Evolutionary conservation across 2,113 vertebrate species (phyloP), one percentile per base, ranked within the genome.

Genomic region (Hassar affinis): DNA sequence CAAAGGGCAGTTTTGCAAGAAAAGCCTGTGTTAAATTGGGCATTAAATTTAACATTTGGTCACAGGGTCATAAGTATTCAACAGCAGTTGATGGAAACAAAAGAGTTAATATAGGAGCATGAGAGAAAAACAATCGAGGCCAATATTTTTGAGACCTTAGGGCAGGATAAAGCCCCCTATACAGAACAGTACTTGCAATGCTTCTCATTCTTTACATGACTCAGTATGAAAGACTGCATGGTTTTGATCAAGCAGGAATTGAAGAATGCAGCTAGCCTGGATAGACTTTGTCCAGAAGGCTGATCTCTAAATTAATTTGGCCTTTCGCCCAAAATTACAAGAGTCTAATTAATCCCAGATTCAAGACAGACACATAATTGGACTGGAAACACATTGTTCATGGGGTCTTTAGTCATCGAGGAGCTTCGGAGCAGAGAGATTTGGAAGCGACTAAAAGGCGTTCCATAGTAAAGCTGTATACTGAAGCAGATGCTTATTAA

Each of bases 11-110:
- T 86, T 87, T 78, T 74, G 92, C 91, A 91, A 93, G 64, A 84
- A 93, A 89, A 91, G 87, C 82, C 92, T 90, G 89, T 94, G 93
- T 93, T 93, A 93, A 93, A 94, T 94, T 93, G 92, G 91, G 93
- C 92, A 94, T 94, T 93, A 92, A 87, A 92, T 93, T 93, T 92
- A 94, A 86, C 86, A 85, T 76, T 91, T 87, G 89, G 92, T 94
- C 92, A 92, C 86, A 84, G 91, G 93, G 92, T 90, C 92, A 91
- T 69, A 92, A 91, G 89, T 85, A 92, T 92, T 91, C 91, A 92
- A 85, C 87, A 82, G 83, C 71, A 87, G 91, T 91, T 86, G 15
- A 59, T 80, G 80, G 89, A 91, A 90, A 88, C 64, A 85, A 83
- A 80, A 76, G 78, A 33, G 82, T 87, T 87, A 30, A 80, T 59